Evolutionary conservation across 2,888 invertebrate species (phyloP).

Genomic region (Andricus quercusramuli): DNA sequence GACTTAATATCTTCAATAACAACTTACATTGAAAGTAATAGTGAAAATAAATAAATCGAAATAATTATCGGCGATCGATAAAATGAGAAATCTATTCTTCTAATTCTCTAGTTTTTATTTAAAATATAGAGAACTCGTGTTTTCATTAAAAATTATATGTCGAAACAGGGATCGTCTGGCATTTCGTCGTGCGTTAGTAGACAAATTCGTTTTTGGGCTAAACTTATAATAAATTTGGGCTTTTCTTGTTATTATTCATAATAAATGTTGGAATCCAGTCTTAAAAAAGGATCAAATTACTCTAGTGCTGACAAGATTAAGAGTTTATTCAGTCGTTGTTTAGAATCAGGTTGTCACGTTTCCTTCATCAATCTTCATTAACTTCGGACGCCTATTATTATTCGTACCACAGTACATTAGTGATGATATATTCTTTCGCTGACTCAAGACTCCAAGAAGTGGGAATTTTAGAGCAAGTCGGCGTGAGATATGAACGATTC

Average conservation of each 20-base stretch:
- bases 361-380: constrained; percentile 25
- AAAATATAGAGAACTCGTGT: no score
- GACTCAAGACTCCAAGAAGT: constrained; percentile 15
- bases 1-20: no score
- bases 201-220: background rate
- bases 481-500: constrained; percentile 12
- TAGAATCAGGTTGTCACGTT: constrained; percentile 29
- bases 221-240: background rate
- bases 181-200: background rate
- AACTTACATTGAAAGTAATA: no score
- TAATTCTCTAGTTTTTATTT: no score
- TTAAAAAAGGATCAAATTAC: background rate
- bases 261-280: background rate
- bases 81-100: no score
- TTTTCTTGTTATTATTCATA: background rate
- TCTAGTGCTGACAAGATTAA: constrained; percentile 7
- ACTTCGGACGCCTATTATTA: constrained; percentile 24
- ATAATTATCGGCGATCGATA: no score
- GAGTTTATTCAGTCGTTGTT: constrained; percentile 14
- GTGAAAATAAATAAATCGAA: no score
- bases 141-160: no score
- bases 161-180: no score
- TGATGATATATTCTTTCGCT: background rate
- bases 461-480: constrained; percentile 12
- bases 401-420: constrained; percentile 9